Evolutionary conservation across 1,140 invertebrate genomes (phyloP).

Genomic region (Bombyx mori): ASM3026992v2 NC_085126.1:70501-71000

Average conservation of each 20-base stretch:
- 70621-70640: constrained; percentile 91
- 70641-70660: constrained; percentile 89
- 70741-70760: too few species aligned
- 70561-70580: constrained; percentile 89
- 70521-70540: constrained; percentile 3
- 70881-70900: constrained; percentile 79
- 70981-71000: constrained; percentile 28
- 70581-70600: constrained; percentile 93
- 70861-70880: constrained; percentile 84
- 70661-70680: constrained; percentile 86
- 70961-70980: constrained; percentile 90
- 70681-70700: constrained; percentile 85
- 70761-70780: too few species aligned
- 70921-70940: constrained; percentile 83
- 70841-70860: constrained; percentile 92
- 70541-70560: constrained; percentile 44
- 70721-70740: constrained; percentile 20
- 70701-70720: constrained; percentile 91
- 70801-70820: constrained; percentile 93
- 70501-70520: not conserved
- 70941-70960: constrained; percentile 86
- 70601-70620: constrained; percentile 90
- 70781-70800: constrained; percentile 16
- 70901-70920: constrained; percentile 86
- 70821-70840: constrained; percentile 95